Conservation (phyloP, 1,140 invertebrate species). For the Spodoptera frugiperda region DNA sequence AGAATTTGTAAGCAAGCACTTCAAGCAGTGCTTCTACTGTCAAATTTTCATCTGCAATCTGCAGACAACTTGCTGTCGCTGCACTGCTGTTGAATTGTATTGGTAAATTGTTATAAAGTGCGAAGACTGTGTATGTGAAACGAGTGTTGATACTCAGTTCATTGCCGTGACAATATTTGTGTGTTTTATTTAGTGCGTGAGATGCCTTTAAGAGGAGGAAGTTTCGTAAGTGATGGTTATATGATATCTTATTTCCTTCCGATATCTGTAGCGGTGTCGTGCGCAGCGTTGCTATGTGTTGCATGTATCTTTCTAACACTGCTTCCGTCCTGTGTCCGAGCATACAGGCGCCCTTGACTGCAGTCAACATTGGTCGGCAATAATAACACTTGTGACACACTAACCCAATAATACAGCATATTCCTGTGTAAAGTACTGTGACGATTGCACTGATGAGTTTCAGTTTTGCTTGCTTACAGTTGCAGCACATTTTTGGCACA, state of each 20-base stretch:
- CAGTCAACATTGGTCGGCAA: conserved; percentile 29
- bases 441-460: conserved; percentile 74
- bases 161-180: conserved; percentile 28
- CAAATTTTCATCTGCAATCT: conserved; percentile 58
- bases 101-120: conserved; percentile 22
- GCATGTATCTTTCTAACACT: conserved; percentile 60
- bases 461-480: conserved; percentile 73
- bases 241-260: conserved; percentile 57
- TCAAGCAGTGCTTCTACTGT: conserved; percentile 40
- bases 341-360: conserved; percentile 53
- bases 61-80: conserved; percentile 27
- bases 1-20: conserved; percentile 58
- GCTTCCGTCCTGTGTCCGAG: conserved; percentile 44
- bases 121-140: conserved; percentile 51
- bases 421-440: conserved; percentile 41
- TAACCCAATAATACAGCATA: conserved; percentile 48
- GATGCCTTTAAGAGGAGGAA: conserved; percentile 80
- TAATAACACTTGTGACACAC: conserved; percentile 54
- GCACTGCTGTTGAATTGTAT: conserved; percentile 24
- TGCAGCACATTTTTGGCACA: conserved; percentile 77
- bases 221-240: conserved; percentile 75
- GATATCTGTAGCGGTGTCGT: conserved; percentile 50
- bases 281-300: conserved; percentile 54
- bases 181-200: conserved; percentile 60
- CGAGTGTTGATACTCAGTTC: conserved; percentile 39